Base-by-base conservation (phyloP, 2,888 invertebrate genomes). In the Germaria angustata region DNA sequence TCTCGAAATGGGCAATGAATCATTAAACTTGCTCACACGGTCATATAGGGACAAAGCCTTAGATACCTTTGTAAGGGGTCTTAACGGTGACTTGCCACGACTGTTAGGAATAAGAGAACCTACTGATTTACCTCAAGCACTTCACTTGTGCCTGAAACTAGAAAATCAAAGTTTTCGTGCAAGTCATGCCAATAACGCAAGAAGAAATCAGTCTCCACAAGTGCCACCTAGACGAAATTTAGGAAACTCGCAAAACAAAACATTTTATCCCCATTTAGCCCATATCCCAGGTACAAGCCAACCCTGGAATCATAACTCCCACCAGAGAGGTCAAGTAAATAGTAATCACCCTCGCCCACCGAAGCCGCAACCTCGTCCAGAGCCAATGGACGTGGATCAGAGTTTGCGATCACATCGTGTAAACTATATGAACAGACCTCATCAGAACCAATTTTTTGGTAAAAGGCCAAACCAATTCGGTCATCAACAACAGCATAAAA, bases 251-350 rank as follows among this genome's bases (percentile, higher is more conserved):
- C 66, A 41, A 39, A 57, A 34, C 32, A 44, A 61, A 59, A 13
- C 24, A 17, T 79, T 72, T 79, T 73, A 80, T 41, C 66, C 80
- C 13, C 66, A 73, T 44, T 44, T 80, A 49, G 73, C 73, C 32
- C 22, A 80, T 17, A 65, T 49, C n/a, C 66, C 51, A 57, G 36
- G 49, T 32, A 34, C 34, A 61, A 71, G 11, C 36, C 63, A 79
- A n/a, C n/a, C n/a, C n/a, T n/a, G n/a, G n/a, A n/a, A n/a, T n/a
- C n/a, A n/a, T n/a, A n/a, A n/a, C n/a, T 65, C 63, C 71, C 46
- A 46, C 71, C 65, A 24, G 51, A 9, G 36, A 41, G 5, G n/a
- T 6, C 24, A n/a, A n/a, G n/a, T n/a, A n/a, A n/a, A n/a, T n/a
- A n/a, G n/a, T n/a, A 55, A 57, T 44, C 72, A 59, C 9, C 51